phyloP scores from a whole-genome alignment of 2,113 vertebrate genomes.

The Acrocephalus kingi region DNA sequence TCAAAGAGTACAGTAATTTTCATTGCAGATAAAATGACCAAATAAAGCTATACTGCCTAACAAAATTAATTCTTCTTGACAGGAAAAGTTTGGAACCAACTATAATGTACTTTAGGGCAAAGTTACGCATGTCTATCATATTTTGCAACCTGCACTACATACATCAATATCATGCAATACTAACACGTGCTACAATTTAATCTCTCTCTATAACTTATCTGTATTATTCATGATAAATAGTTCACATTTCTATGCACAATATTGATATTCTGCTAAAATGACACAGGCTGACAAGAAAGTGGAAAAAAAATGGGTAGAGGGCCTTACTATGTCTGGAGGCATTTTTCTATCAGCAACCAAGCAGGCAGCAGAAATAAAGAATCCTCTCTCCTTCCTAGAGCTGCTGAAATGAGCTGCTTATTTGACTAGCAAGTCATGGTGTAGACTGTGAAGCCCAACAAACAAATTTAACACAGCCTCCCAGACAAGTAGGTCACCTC shows the following conservation, averaged over 20 bases:
- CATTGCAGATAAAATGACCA: background rate
- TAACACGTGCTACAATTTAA: background rate
- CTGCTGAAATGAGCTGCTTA: conserved; percentile 10
- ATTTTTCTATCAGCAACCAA: conserved; percentile 4
- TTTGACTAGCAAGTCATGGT: background rate
- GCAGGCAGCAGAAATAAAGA: conserved; percentile 28
- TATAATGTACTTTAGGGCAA: background rate
- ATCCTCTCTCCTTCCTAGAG: background rate
- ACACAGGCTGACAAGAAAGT: background rate
- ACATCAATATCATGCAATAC: background rate
- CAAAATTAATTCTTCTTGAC: background rate
- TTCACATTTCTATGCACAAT: background rate
- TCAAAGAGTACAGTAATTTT: background rate
- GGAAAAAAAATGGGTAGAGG: background rate
- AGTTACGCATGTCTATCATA: background rate
- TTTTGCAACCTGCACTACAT: background rate
- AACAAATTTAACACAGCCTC: conserved; percentile 17
- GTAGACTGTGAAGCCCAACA: background rate
- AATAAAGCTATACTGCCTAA: background rate
- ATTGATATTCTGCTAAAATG: background rate
- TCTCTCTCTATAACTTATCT: background rate
- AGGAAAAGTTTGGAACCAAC: background rate
- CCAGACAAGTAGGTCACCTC: conserved; percentile 23
- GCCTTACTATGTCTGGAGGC: background rate
- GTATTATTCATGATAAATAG: background rate